Percentiles rank a stretch among this genome's conserved stretches.
Conservation (phyloP, 1,140 invertebrate species). For the Hyposmocoma kahamanoa region DNA sequence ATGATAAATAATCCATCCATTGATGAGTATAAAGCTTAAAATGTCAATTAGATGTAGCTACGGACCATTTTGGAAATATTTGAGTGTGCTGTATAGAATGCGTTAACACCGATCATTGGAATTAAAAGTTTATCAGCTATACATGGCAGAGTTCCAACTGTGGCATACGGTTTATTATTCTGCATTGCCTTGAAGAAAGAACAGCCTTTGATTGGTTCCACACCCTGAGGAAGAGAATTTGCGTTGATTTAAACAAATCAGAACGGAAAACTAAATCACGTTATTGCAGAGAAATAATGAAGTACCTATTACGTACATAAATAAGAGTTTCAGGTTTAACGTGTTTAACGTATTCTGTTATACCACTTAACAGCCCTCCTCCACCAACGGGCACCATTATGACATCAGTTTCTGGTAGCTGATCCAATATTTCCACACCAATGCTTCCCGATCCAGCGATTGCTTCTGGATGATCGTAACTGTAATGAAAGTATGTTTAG, state of each 20-base stretch:
- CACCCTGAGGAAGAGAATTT: constrained; percentile 74
- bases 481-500: too few species aligned
- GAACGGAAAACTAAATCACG: too few species aligned
- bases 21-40: too few species aligned
- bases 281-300: too few species aligned
- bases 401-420: constrained; percentile 72
- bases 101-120: constrained; percentile 78
- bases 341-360: constrained; percentile 80
- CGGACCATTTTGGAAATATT: constrained; percentile 79
- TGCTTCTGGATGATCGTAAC: constrained; percentile 82
- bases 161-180: constrained; percentile 71
- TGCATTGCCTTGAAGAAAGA: constrained; percentile 76
- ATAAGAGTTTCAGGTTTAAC: constrained; percentile 75
- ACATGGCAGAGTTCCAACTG: constrained; percentile 55
- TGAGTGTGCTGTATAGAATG: constrained; percentile 75
- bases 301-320: constrained; percentile 35
- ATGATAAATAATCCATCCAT: too few species aligned
- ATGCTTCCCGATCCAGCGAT: constrained; percentile 83
- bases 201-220: constrained; percentile 78
- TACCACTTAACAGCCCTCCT: constrained; percentile 80
- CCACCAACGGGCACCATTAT: constrained; percentile 81
- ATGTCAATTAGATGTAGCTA: too few species aligned
- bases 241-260: too few species aligned
- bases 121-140: constrained; percentile 80
- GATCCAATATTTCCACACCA: constrained; percentile 82